These are phyloP conservation scores for Esox masquinongy DNA, from an alignment of 2,797 vertebrate species.

Conservation along the genomic window DNA sequence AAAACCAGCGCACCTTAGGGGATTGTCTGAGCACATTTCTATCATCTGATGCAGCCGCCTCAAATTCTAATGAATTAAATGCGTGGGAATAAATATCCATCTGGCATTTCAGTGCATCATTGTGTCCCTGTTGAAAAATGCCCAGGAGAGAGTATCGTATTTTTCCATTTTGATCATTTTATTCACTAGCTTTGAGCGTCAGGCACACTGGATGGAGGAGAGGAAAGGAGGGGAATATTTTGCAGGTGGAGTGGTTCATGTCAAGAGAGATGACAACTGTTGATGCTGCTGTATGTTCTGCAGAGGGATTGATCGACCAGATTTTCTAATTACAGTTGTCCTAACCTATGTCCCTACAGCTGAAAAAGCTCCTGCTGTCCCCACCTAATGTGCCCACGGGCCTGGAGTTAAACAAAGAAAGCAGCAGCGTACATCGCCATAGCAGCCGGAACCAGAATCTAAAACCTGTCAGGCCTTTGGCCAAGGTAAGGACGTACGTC, in stretches of 20 bases:
- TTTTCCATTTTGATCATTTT: not conserved
- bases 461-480: constrained; percentile 75
- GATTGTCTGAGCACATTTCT: constrained; percentile 7
- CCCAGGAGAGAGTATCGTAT: not conserved
- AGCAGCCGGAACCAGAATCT: constrained; percentile 77
- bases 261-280: not conserved
- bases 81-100: not conserved
- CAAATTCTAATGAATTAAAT: not conserved
- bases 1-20: not conserved
- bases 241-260: not conserved
- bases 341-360: constrained; percentile 66
- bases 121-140: not conserved
- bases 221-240: not conserved
- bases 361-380: constrained; percentile 92
- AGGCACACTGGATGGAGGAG: not conserved
- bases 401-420: constrained; percentile 82
- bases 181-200: not conserved
- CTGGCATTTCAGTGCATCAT: not conserved
- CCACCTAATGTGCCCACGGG: constrained; percentile 81
- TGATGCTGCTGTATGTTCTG: constrained; percentile 20
- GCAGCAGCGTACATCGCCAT: constrained; percentile 73
- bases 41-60: constrained; percentile 1
- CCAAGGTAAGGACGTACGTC: constrained; percentile 78
- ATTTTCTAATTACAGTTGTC: constrained; percentile 31
- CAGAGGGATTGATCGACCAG: not conserved